Evolutionary conservation across 2,797 vertebrate species (phyloP), one percentile per base, ranked within the genome.

Genomic region (Cichlasoma orientale): DNA sequence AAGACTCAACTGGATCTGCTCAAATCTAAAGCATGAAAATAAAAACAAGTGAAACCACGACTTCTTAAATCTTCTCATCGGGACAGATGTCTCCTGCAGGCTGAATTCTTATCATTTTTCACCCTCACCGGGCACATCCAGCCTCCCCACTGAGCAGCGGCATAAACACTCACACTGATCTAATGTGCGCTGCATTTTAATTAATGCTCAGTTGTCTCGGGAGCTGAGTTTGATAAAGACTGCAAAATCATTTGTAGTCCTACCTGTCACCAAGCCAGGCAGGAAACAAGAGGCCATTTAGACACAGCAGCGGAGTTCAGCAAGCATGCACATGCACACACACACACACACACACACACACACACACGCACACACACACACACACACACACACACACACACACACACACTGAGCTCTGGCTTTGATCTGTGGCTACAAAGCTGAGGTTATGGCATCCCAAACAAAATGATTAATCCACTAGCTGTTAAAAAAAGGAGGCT

Each of bases 151-250:
- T 56, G 78, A 76, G 83, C 75, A 76, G 78, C 73, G 11, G 90
- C 58, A 77, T 82, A 78, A 89, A 92, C 89, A 91, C 69, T 80
- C 70, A 54, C 71, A 54, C 73, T 4, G 69, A 89, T 82, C 71
- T 81, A 82, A 90, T 84, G 87, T 80, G 83, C 50, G 71, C 85
- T 81, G 88, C 78, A 89, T 90, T 91, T 90, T 86, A 92, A 92
- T 90, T 80, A 88, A 91, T 79, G 77, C 72, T 86, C 82, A 78
- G 88, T 86, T 80, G 83, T 90, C 88, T 85, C 80, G 6, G 75
- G 82, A 84, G 84, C 53, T 78, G 79, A 85, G 61, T 61, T 57
- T 23, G 77, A 79, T 80, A 86, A 81, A 83, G 56, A 29, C 44
- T 61, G 82, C 56, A 82, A 77, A 80, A 72, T 84, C 66, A 84